Percentiles rank a stretch among this genome's conserved stretches.
These are phyloP conservation scores for Magallana nippona DNA, from an alignment of 2,888 invertebrate species.

Conservation along the genomic window DNA sequence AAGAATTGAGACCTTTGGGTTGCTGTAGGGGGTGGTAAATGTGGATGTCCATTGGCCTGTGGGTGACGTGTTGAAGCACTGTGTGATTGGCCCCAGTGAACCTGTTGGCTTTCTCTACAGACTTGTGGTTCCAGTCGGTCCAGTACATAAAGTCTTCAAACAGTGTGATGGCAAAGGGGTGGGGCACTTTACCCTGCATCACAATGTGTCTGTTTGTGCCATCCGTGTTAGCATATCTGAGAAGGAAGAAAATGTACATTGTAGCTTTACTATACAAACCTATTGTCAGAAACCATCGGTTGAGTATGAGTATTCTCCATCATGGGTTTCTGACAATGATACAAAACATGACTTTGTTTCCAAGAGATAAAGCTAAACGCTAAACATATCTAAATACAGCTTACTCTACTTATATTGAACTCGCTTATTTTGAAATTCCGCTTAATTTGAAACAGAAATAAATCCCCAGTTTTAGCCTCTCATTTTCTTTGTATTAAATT, in stretches of 20 bases:
- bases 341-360: no score
- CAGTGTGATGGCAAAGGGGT: conserved; percentile 85
- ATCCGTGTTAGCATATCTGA: conserved; percentile 86
- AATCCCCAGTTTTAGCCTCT: no score
- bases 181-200: conserved; percentile 92
- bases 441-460: no score
- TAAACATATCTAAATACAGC: no score
- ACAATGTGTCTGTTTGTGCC: conserved; percentile 89
- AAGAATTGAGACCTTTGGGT: conserved; percentile 78
- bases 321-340: no score
- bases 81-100: conserved; percentile 87
- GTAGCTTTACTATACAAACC: background rate
- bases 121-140: conserved; percentile 99
- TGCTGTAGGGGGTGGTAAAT: conserved; percentile 94
- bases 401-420: no score
- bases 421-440: no score
- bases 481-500: no score
- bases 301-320: no score
- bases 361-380: no score
- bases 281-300: background rate
- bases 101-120: conserved; percentile 93
- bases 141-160: conserved; percentile 88
- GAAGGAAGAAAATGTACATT: background rate
- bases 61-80: conserved; percentile 92
- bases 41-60: conserved; percentile 96